These are phyloP conservation scores for Linepithema humile DNA, from an alignment of 1,140 invertebrate species.

Conservation along the genomic window DNA sequence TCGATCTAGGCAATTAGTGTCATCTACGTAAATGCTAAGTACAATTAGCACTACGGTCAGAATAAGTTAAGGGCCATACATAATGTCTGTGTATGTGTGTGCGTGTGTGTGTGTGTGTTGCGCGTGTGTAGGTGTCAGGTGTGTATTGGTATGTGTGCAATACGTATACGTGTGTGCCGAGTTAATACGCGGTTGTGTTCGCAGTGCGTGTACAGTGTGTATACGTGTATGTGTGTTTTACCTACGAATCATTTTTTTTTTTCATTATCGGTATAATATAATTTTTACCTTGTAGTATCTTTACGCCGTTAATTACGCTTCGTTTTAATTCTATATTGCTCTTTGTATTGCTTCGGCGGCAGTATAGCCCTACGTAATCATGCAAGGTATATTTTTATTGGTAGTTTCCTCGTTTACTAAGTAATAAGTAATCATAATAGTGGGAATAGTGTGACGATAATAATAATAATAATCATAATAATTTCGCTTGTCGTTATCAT, in stretches of 20 bases:
- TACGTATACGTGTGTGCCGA: conserved; percentile 22
- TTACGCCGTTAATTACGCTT: conserved; percentile 72
- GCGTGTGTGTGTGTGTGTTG: conserved; percentile 35
- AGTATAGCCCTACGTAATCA: conserved; percentile 81
- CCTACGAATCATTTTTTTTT: conserved; percentile 50
- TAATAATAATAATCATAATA: conserved; percentile 40
- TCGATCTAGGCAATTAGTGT: conserved; percentile 78
- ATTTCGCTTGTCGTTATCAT: conserved; percentile 42
- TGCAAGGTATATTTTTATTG: conserved; percentile 75
- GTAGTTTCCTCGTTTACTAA: conserved; percentile 60
- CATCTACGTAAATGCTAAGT: conserved; percentile 81
- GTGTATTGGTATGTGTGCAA: neutral
- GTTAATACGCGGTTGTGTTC: neutral
- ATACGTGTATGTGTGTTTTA: conserved; percentile 22
- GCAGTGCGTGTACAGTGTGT: conserved; percentile 35
- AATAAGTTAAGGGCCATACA: conserved; percentile 78
- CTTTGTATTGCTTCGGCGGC: conserved; percentile 81
- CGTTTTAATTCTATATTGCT: conserved; percentile 81
- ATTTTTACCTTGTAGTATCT: conserved; percentile 68
- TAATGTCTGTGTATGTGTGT: conserved; percentile 64
- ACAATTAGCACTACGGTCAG: conserved; percentile 82
- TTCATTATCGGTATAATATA: conserved; percentile 65
- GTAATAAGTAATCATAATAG: conserved; percentile 58
- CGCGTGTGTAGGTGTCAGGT: conserved; percentile 33
- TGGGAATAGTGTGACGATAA: conserved; percentile 27